These are phyloP conservation scores for Rhizomys pruinosus DNA, from an alignment of 2,113 vertebrate genomes.

Conservation along the genomic window DNA sequence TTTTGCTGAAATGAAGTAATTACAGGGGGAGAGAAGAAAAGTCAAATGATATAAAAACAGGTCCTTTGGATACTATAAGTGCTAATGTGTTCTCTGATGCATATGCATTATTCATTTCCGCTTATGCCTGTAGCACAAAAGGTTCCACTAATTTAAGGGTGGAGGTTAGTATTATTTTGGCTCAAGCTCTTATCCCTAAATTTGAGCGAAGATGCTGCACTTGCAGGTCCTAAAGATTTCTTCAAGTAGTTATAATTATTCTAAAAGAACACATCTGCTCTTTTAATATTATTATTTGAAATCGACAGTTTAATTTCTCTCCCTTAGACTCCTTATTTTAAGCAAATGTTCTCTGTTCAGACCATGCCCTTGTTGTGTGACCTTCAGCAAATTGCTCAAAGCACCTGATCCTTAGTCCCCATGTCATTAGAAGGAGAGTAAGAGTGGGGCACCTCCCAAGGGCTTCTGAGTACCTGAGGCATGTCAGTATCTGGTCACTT, in stretches of 20 bases:
- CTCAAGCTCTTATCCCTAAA: neutral
- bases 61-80: slow-evolving; percentile 53
- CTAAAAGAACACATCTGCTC: slow-evolving; percentile 9
- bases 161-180: slow-evolving; percentile 52
- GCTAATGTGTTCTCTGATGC: slow-evolving; percentile 43
- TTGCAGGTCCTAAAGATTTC: neutral
- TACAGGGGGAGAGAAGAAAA: slow-evolving; percentile 74
- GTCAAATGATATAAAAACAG: slow-evolving; percentile 70
- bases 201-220: neutral
- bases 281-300: slow-evolving; percentile 53
- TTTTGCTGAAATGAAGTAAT: slow-evolving; percentile 79
- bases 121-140: neutral
- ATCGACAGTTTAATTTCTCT: neutral
- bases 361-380: neutral
- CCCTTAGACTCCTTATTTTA: neutral
- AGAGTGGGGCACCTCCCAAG: neutral
- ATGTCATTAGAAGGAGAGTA: neutral
- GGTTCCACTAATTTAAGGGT: neutral
- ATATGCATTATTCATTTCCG: neutral
- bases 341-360: neutral
- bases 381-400: neutral
- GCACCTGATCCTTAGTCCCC: neutral
- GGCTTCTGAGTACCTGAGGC: neutral
- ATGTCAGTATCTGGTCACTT: neutral
- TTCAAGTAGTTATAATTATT: slow-evolving; percentile 13